Evolutionary conservation across 1,140 invertebrate species (phyloP), one percentile per base, ranked within the genome.

Genomic region (Sminthurides bifidus): DNA sequence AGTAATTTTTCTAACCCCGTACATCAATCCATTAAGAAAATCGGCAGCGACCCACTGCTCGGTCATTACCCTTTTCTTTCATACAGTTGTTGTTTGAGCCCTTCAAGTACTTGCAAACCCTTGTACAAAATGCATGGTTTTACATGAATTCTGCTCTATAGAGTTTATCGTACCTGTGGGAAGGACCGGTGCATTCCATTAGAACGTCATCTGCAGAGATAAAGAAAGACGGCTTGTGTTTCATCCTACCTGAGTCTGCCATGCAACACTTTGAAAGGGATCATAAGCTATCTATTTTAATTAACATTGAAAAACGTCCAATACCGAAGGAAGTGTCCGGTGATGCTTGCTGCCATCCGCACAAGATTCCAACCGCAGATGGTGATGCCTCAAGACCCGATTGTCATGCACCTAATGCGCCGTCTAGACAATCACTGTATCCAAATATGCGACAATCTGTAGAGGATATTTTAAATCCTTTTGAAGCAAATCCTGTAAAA

Each of bases 231-330:
- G 58, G 61, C 1, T 43, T 57, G 30, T 58, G 58, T 26, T 58
- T 60, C 38, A 45, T 56, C 4, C 15, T 38, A 26, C 43, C 58
- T 23, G 56, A 60, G 23, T 17, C 46, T 1, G 8, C 53, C 12
- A 38, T 63, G 31, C 61, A 59, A 35, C 56, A 63, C 27, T 63
- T 63, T 45, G 45, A 63, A 37, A 33, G 17, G 1, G 44, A 54
- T 15, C 24, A 33, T 2, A 6, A 27, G 5, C 8, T 60, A 15
- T 31, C 49, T 12, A 21, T 56, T 14, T 24, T 23, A 14, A 21
- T 57, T 2, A 43, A 53, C 19, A 53, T 60, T 45, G 54, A 60
- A 29, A 59, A 59, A 44, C 31, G 30, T 37, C 24, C 23, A 17
- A 4, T 37, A 2, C 29, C 40, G 27, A 17, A 6, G 30, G 8